Evolutionary conservation across 2,888 invertebrate genomes (phyloP).

Genomic region (Calameuta pallipes): DNA sequence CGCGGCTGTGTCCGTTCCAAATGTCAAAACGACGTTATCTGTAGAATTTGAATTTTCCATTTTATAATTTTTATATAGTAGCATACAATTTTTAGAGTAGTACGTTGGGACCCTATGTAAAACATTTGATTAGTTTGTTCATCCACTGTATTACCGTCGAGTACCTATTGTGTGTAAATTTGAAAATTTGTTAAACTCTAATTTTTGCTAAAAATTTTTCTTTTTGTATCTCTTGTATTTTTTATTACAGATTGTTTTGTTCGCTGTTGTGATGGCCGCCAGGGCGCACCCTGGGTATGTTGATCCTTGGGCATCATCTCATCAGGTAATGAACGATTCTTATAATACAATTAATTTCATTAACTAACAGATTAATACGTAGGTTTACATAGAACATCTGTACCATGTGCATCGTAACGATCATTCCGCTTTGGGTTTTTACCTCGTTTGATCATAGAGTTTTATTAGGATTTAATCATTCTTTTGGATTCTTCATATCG

Average conservation of each 20-base stretch:
- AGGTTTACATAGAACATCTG: not conserved
- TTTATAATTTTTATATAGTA: not conserved
- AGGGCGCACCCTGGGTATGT: conserved; percentile 55
- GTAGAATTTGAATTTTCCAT: not conserved
- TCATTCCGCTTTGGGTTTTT: not conserved
- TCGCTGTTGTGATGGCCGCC: conserved; percentile 58
- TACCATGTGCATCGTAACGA: not conserved
- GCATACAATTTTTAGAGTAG: not conserved
- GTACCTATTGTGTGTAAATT: not conserved
- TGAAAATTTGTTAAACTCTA: not conserved
- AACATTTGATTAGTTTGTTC: not conserved
- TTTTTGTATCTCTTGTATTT: not conserved
- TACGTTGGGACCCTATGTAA: not conserved
- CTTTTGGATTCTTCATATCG: not conserved
- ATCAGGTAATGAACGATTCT: not conserved
- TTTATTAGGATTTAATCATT: not conserved
- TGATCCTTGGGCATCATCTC: conserved; percentile 11
- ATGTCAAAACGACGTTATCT: not conserved
- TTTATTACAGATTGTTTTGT: conserved; percentile 55
- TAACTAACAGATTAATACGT: not conserved
- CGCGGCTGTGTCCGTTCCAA: not conserved
- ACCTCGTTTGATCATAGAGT: not conserved
- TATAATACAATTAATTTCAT: not conserved
- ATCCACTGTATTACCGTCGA: not conserved
- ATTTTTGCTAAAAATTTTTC: not conserved